Evolutionary conservation across 2,888 invertebrate genomes (phyloP).

Genomic region (Germaria angustata): DNA sequence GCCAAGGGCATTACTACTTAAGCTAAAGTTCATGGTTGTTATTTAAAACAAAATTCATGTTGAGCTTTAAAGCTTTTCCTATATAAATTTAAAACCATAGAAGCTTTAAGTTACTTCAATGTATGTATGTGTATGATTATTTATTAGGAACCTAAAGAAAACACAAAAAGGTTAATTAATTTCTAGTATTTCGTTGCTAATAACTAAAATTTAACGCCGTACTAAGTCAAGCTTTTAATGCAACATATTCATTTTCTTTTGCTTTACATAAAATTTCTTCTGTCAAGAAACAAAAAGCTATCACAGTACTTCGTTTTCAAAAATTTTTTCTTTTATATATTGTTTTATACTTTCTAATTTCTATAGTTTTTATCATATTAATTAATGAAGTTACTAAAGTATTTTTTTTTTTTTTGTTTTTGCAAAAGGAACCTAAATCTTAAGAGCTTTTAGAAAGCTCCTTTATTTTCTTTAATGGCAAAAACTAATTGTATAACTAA

Average conservation of each 20-base stretch:
- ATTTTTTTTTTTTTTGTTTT: neutral
- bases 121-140: constrained; percentile 21
- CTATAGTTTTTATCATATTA: constrained; percentile 27
- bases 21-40: constrained; percentile 32
- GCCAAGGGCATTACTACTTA: constrained; percentile 61
- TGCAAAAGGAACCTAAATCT: constrained; percentile 60
- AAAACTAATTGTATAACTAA: constrained; percentile 43
- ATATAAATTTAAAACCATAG: neutral
- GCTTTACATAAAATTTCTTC: constrained; percentile 27
- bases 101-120: constrained; percentile 13
- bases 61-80: constrained; percentile 36
- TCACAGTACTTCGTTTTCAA: constrained; percentile 76
- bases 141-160: constrained; percentile 63
- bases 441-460: constrained; percentile 63
- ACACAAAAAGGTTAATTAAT: constrained; percentile 38
- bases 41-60: neutral
- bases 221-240: constrained; percentile 65
- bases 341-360: constrained; percentile 45
- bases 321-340: constrained; percentile 45
- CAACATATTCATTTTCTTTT: constrained; percentile 35
- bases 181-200: constrained; percentile 43
- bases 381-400: neutral
- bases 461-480: constrained; percentile 51
- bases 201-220: constrained; percentile 59
- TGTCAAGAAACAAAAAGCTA: constrained; percentile 72